Conservation (phyloP, 1,140 invertebrate genomes). For the Steinernema feltiae region DNA sequence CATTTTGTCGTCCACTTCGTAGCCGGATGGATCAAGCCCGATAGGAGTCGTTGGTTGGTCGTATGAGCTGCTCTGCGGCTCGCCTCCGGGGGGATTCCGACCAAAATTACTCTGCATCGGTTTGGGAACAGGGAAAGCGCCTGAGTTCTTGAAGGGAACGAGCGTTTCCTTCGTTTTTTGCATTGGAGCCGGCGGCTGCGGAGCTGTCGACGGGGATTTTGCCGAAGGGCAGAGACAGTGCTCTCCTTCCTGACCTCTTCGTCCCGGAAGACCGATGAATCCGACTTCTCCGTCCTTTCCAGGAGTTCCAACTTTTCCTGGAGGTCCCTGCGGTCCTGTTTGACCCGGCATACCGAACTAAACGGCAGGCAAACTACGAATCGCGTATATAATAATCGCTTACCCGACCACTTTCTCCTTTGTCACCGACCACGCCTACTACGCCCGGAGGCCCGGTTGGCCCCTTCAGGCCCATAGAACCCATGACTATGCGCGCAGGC, state of each 20-base stretch:
- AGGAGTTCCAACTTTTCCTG: background rate
- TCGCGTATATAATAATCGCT: too few relatives aligned
- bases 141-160: background rate
- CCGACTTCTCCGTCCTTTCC: background rate
- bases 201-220: background rate
- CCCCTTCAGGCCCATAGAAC: background rate
- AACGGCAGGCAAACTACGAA: too few relatives aligned
- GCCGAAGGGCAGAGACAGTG: background rate
- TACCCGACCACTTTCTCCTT: too few relatives aligned
- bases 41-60: background rate
- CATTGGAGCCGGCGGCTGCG: background rate
- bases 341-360: background rate
- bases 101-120: background rate
- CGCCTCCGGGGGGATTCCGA: background rate
- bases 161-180: background rate
- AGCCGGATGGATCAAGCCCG: background rate
- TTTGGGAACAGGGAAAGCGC: background rate
- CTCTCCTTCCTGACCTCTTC: background rate
- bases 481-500: background rate
- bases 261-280: background rate
- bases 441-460: background rate
- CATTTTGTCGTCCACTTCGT: constrained; percentile 1
- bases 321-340: background rate
- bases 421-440: background rate
- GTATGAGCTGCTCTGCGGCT: background rate